Evolutionary conservation across 1,140 invertebrate species (phyloP), one percentile per base, ranked within the genome.

Genomic region (Halotydeus destructor): DNA sequence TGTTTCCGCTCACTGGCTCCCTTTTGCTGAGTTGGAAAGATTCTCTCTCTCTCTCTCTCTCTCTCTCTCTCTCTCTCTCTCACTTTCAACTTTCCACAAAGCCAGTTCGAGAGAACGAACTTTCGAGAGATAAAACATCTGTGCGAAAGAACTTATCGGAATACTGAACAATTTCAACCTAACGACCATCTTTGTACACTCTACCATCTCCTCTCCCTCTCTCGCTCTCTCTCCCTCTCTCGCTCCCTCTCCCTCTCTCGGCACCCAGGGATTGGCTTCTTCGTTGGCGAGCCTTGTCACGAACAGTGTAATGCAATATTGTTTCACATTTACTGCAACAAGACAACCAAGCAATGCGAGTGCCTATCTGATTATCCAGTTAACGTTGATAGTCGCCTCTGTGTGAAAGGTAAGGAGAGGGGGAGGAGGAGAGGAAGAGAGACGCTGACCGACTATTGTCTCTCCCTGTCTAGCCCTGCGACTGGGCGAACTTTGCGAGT

Each of bases 321-420:
- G 23, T 49, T 49, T 30, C 50, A 52, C 35, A 45, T 53, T 18
- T 53, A 45, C 31, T 53, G 51, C 35, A 53, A 53, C 36, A 37
- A 25, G 18, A 49, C 47, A 5, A 48, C 45, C 6, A 39, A 47
- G 26, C 19, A 22, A n/a, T 53, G 51, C 36, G 51, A 53, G 28
- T 53, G 51, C 40, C 43, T 44, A 28, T 36, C 44, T 16, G 45
- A 49, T 14, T 53, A 51, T 44, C 51, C 51, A n/a, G 51, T 53
- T 2, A 53, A 53, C 31, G 45, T 53, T 6, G 43, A 49, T 11
- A 52, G 51, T 36, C 47, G 43, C 39, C 18, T 41, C n/a, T 53
- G 51, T 32, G 34, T 48, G 2, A 52, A 43, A 49, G 50, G 51
- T 53, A 28, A 35, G 38, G 30, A 24, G 2, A 12, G 22, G n/a